Conservation (phyloP, 1,140 invertebrate genomes). For the Apis laboriosa region DNA sequence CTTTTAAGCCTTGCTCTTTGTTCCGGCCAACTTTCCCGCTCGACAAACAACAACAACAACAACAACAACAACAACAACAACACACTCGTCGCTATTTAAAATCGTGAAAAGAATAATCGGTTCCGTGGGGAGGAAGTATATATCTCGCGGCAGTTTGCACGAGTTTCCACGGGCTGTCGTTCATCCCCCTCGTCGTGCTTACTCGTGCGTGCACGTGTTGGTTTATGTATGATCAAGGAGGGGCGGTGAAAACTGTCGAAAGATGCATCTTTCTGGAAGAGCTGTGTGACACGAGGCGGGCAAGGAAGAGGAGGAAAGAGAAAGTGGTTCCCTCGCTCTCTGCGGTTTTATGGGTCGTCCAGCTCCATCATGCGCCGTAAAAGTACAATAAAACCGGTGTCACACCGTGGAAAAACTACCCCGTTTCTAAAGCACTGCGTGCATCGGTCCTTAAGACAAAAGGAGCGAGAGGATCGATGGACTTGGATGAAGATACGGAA, state of each 20-base stretch:
- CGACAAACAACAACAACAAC: not conserved
- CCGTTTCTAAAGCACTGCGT: slow-evolving; percentile 70
- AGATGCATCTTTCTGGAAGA: slow-evolving; percentile 44
- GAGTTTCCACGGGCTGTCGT: slow-evolving; percentile 1
- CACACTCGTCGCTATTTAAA: not conserved
- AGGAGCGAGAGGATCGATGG: slow-evolving; percentile 12
- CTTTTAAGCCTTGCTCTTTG: not conserved
- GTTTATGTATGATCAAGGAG: slow-evolving; percentile 24
- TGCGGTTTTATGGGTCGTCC: slow-evolving; percentile 77
- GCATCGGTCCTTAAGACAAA: slow-evolving; percentile 58
- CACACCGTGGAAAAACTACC: slow-evolving; percentile 67
- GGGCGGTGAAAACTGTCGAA: slow-evolving; percentile 59
- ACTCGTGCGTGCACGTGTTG: slow-evolving; percentile 22
- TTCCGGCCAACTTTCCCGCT: not conserved
- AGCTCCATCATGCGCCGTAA: slow-evolving; percentile 78
- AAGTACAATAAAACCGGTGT: slow-evolving; percentile 79
- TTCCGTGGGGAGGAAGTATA: not conserved
- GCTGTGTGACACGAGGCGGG: slow-evolving; percentile 21
- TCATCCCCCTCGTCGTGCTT: slow-evolving; percentile 7
- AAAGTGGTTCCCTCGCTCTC: slow-evolving; percentile 58
- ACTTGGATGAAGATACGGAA: slow-evolving; percentile 10
- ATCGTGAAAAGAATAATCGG: slow-evolving; percentile 16
- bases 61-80: not conserved
- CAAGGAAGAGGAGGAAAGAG: slow-evolving; percentile 16
- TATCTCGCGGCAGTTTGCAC: slow-evolving; percentile 34